Base-by-base conservation (phyloP, 2,888 invertebrate genomes). In the Portevinia maculata region DNA sequence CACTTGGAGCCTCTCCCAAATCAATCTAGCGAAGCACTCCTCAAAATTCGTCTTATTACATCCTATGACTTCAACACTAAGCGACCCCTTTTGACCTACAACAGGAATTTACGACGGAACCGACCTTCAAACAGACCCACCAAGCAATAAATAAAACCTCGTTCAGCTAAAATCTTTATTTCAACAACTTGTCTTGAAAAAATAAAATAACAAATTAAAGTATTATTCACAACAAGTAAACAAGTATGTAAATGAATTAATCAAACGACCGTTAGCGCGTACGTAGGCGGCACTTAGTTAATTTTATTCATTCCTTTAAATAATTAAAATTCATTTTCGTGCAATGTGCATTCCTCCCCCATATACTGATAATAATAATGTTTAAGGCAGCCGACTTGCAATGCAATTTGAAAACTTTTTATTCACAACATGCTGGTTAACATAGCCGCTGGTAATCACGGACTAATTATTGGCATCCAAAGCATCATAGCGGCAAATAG, bases 291-390 rank as follows among this genome's bases (percentile, higher is more conserved):
- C 83, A 83, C 65, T 78, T 78, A 7, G 39, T 39, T 62, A 60
- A 19, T 55, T 62, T 65, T 57, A 50, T 67, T 13, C 46, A 6
- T 34, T 21, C 34, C 30, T 21, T 71, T 62, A 32, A 19, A 62
- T 64, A 81, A 83, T 83, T 83, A 78, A 78, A 83, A 83, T 78
- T 71, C 78, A 83, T 73, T 73, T 78, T 83, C 83, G 83, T 83
- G 83, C 83, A 44, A 19, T 46, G 24, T 60, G 32, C 53, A 67
- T 59, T 53, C 70, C 70, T 53, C 81, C 75, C 70, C 75, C 76
- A 57, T 70, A 57, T 60, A 76, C 41, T 48, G 17, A 15, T 75
- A 69, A 69, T 74, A 50, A 59, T 62, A 30, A 81, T 59, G 62
- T 69, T 74, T 62, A 55, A 57, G 60, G 32, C 21, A 41, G 30